Conservation (phyloP, 2,797 vertebrate genomes). For the Xerus rutilus region DNA sequence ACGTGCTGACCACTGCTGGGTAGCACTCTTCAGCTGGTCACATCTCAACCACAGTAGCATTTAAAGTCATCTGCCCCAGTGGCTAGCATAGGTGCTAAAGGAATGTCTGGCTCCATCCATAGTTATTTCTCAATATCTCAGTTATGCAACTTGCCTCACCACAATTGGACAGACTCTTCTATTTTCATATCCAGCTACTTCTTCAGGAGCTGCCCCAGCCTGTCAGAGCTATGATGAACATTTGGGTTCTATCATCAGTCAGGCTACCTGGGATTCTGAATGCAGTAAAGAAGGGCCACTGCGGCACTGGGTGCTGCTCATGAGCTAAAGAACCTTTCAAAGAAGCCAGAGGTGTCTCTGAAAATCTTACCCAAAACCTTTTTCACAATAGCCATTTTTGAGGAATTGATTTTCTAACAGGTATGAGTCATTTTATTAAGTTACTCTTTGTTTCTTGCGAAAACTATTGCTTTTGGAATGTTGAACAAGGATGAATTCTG, state of each 20-base stretch:
- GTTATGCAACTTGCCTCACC: background rate
- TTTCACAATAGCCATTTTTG: background rate
- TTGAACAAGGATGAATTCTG: background rate
- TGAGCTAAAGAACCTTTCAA: background rate
- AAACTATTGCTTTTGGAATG: background rate
- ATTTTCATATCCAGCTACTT: background rate
- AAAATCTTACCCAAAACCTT: background rate
- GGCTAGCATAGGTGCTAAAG: background rate
- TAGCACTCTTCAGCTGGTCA: background rate
- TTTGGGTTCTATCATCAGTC: background rate
- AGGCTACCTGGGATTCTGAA: background rate
- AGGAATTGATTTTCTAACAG: background rate
- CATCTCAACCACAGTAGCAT: background rate
- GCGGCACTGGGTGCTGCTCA: background rate
- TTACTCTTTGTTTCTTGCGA: constrained; percentile 16
- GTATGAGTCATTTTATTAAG: background rate
- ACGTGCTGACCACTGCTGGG: background rate
- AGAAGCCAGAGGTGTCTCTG: background rate
- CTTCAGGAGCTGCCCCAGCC: background rate
- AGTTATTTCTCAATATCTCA: background rate
- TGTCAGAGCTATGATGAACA: too few species aligned
- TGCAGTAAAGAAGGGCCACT: background rate
- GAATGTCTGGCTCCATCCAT: background rate
- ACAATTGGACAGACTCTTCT: background rate
- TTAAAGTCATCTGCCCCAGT: background rate